phyloP scores from a whole-genome alignment of 2,888 invertebrate species.

The Drosophila parthenogenetica region DNA sequence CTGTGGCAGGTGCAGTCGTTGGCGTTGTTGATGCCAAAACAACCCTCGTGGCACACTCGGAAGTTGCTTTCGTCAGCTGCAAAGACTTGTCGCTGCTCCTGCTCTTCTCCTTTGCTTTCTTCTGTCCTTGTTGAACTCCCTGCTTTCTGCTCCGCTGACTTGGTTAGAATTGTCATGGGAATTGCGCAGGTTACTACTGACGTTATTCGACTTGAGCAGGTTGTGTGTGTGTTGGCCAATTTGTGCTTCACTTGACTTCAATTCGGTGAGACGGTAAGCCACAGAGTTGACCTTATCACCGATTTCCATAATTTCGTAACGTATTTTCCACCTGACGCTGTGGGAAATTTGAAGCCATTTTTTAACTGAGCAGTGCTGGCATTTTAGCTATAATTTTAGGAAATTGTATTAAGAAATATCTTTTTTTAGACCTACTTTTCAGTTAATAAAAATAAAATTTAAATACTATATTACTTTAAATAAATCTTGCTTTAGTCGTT shows the following conservation, averaged over 20 bases:
- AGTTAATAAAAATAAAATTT: not conserved
- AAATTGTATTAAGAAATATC: too few relatives aligned
- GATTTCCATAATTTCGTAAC: constrained; percentile 60
- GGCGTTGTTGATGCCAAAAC: constrained; percentile 24
- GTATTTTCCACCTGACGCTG: constrained; percentile 73
- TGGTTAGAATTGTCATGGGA: constrained; percentile 61
- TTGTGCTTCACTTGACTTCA: constrained; percentile 13
- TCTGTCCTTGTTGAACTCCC: constrained; percentile 1
- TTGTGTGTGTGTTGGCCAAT: constrained; percentile 4
- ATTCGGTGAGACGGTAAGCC: constrained; percentile 51
- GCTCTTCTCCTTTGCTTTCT: constrained; percentile 1
- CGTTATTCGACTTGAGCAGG: constrained; percentile 28
- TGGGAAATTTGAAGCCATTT: constrained; percentile 54
- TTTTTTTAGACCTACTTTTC: too few relatives aligned
- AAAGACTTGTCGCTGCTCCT: constrained; percentile 14
- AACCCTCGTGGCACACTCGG: constrained; percentile 56
- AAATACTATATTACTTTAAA: not conserved
- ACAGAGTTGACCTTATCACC: constrained; percentile 57
- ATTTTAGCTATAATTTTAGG: too few relatives aligned
- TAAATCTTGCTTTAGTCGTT: constrained; percentile 41
- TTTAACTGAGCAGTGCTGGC: not conserved
- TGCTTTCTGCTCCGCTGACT: constrained; percentile 31
- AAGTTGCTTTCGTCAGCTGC: constrained; percentile 15
- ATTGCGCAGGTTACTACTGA: constrained; percentile 44
- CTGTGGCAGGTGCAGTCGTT: constrained; percentile 45